Percentiles rank a stretch among this genome's conserved stretches.
These are phyloP conservation scores for Sceloporus undulatus DNA, from an alignment of 2,113 vertebrate species.

Conservation along the genomic window DNA sequence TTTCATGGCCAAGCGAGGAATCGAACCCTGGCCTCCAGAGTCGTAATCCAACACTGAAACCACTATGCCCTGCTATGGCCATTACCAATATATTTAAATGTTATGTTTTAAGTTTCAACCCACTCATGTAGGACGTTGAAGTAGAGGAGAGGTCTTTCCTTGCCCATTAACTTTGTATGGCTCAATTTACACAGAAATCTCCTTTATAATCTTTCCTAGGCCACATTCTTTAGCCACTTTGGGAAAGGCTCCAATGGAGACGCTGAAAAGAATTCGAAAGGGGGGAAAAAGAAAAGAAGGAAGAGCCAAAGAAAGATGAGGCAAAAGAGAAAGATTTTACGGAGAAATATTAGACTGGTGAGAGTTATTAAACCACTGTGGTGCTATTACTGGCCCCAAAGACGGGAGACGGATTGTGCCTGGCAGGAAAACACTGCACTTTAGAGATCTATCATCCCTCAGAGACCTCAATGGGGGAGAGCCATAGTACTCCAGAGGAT, in stretches of 20 bases:
- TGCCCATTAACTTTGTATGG: neutral
- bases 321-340: neutral
- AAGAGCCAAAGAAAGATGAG: neutral
- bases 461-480: neutral
- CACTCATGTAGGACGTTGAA: neutral
- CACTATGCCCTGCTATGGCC: no score
- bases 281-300: neutral
- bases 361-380: slow-evolving; percentile 1
- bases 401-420: slow-evolving; percentile 13
- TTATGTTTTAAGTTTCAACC: no score
- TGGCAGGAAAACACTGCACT: slow-evolving; percentile 3
- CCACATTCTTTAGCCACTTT: no score
- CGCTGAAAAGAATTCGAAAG: neutral
- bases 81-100: no score
- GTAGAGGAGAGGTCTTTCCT: neutral
- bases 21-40: no score
- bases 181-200: neutral
- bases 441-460: slow-evolving; percentile 14
- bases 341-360: neutral
- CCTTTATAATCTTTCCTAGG: neutral
- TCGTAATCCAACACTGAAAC: no score
- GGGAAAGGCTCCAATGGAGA: neutral
- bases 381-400: slow-evolving; percentile 9
- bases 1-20: no score
- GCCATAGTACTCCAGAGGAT: neutral